These are phyloP conservation scores for Sebastes minor DNA, from an alignment of 2,797 vertebrate species.

Conservation along the genomic window DNA sequence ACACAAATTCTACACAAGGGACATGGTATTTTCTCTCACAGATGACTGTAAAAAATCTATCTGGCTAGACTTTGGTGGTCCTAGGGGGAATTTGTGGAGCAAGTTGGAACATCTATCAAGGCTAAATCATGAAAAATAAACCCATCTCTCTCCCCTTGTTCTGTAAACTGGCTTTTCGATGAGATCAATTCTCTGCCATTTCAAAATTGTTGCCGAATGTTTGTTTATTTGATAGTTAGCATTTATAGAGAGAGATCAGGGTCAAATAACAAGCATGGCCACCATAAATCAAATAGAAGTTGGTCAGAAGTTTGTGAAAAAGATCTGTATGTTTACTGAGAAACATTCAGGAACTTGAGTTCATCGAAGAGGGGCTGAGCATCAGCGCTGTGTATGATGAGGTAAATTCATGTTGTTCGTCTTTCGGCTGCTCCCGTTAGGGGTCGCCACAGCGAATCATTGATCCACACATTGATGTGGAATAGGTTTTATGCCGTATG, in stretches of 20 bases:
- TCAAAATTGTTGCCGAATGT: neutral
- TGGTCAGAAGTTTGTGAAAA: neutral
- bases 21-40: no score
- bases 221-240: neutral
- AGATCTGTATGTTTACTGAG: neutral
- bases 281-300: neutral
- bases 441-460: no score
- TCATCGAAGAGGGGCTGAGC: neutral
- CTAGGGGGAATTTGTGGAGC: neutral
- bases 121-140: conserved; percentile 15
- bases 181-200: conserved; percentile 5
- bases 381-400: neutral
- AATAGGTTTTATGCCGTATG: no score
- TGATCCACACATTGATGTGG: no score
- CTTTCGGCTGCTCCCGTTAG: no score
- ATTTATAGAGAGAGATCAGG: neutral
- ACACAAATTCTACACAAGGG: no score
- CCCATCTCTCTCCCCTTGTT: neutral
- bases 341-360: neutral
- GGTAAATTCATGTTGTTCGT: neutral
- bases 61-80: conserved; percentile 4
- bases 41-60: conserved; percentile 8
- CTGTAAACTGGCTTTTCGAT: neutral
- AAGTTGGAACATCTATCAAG: conserved; percentile 27
- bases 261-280: conserved; percentile 3